phyloP scores from a whole-genome alignment of 1,140 invertebrate genomes.

The Drosophila serrata region DNA sequence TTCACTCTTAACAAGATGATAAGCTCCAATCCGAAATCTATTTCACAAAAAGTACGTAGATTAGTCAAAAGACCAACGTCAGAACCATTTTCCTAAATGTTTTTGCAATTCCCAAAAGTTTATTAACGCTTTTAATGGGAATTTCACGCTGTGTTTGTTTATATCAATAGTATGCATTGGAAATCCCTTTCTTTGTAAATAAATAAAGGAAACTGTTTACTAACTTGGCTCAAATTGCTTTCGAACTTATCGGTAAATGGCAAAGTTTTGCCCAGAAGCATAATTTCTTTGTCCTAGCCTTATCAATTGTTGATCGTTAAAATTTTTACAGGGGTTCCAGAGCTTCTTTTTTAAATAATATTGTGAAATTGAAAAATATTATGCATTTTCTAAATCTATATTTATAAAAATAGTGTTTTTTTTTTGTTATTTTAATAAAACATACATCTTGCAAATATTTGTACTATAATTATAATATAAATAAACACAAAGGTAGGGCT shows the following conservation, averaged over 20 bases:
- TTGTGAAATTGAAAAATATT: background rate
- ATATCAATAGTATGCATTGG: slow-evolving; percentile 33
- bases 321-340: background rate
- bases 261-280: slow-evolving; percentile 41
- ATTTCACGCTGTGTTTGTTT: slow-evolving; percentile 45
- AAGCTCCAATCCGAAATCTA: slow-evolving; percentile 31
- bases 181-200: slow-evolving; percentile 39
- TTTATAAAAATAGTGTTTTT: background rate
- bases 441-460: background rate
- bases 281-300: slow-evolving; percentile 48
- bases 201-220: slow-evolving; percentile 31
- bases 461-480: background rate
- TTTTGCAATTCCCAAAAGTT: slow-evolving; percentile 40
- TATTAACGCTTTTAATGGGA: slow-evolving; percentile 47
- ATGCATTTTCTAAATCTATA: background rate
- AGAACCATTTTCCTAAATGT: slow-evolving; percentile 7
- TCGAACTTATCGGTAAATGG: slow-evolving; percentile 48
- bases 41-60: slow-evolving; percentile 15
- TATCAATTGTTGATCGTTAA: slow-evolving; percentile 12
- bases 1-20: slow-evolving; percentile 45
- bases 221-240: slow-evolving; percentile 36
- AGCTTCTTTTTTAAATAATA: background rate
- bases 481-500: background rate
- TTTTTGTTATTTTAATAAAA: background rate
- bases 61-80: slow-evolving; percentile 20